These are phyloP conservation scores for Seriola aureovittata DNA, from an alignment of 2,113 vertebrate species.

Conservation along the genomic window DNA sequence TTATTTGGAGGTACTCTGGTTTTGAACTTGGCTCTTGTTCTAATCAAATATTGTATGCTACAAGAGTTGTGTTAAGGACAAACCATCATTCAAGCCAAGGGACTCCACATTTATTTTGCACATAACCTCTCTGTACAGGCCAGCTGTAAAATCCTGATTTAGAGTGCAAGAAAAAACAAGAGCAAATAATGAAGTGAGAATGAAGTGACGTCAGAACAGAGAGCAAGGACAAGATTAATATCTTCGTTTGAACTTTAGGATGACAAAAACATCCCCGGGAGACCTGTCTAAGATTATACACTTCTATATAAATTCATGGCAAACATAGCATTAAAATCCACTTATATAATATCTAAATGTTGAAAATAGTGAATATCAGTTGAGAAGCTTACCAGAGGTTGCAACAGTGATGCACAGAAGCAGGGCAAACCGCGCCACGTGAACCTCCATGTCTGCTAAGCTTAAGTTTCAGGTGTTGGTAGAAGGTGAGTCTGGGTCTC, in stretches of 20 bases:
- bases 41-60: background rate
- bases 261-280: slow-evolving; percentile 21
- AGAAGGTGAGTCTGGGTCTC: slow-evolving; percentile 41
- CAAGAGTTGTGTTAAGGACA: slow-evolving; percentile 7
- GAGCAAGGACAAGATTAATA: slow-evolving; percentile 12
- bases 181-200: slow-evolving; percentile 3
- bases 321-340: background rate
- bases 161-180: background rate
- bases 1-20: background rate
- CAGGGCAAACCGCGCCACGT: slow-evolving; percentile 43
- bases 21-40: slow-evolving; percentile 5
- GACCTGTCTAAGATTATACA: background rate
- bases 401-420: slow-evolving; percentile 67
- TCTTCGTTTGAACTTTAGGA: slow-evolving; percentile 39
- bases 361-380: background rate
- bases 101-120: slow-evolving; percentile 9
- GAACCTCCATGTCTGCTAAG: slow-evolving; percentile 73
- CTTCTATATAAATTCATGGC: slow-evolving; percentile 14
- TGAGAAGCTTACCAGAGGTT: slow-evolving; percentile 74
- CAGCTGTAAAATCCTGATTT: slow-evolving; percentile 16
- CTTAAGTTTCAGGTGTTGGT: slow-evolving; percentile 24
- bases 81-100: slow-evolving; percentile 18
- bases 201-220: slow-evolving; percentile 21
- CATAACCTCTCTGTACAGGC: slow-evolving; percentile 11
- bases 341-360: background rate